phyloP scores from a whole-genome alignment of 1,140 invertebrate species.

The Sminthurides bifidus region DNA sequence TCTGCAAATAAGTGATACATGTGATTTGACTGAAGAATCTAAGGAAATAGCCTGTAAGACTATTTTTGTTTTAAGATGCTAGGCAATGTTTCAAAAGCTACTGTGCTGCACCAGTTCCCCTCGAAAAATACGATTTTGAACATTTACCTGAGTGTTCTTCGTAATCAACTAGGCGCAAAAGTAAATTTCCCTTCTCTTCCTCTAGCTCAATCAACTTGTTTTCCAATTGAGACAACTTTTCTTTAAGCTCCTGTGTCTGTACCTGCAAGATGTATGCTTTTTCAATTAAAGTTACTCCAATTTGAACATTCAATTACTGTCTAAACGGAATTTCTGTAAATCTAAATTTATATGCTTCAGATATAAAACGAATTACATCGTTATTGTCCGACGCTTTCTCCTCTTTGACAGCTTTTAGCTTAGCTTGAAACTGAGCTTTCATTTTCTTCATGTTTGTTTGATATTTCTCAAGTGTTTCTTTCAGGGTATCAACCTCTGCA shows the following conservation, averaged over 20 bases:
- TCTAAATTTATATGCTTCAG: not conserved
- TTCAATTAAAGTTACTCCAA: not conserved
- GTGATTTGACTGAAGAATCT: no score
- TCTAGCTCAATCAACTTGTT: conserved; percentile 70
- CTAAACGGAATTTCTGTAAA: not conserved
- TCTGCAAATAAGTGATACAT: no score
- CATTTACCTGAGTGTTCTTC: no score
- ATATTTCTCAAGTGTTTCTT: not conserved
- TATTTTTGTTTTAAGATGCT: no score
- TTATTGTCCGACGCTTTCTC: not conserved
- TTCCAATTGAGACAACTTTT: conserved; percentile 56
- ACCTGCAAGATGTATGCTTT: not conserved
- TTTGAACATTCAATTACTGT: not conserved
- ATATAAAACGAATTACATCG: no score
- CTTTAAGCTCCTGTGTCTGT: no score
- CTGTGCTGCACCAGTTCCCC: no score
- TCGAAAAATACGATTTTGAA: no score
- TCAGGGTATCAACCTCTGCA: no score
- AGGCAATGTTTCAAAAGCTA: no score
- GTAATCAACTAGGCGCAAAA: no score
- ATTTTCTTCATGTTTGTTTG: conserved; percentile 4
- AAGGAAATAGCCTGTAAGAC: no score
- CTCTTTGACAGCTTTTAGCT: conserved; percentile 15
- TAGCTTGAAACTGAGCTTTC: conserved; percentile 11
- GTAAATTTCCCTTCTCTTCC: conserved; percentile 78